These are phyloP conservation scores for Bos taurus DNA, from an alignment of 2,113 vertebrate species.

Conservation along the genomic window ARS-UCD2.0 NC_037334.1:62336001-62336500, in stretches of 20 bases:
- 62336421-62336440: background rate
- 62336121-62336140: background rate
- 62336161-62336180: background rate
- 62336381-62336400: background rate
- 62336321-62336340: background rate
- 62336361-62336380: background rate
- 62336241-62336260: background rate
- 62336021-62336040: conserved; percentile 3
- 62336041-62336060: background rate
- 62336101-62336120: background rate
- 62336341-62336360: background rate
- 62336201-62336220: background rate
- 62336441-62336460: background rate
- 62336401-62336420: background rate
- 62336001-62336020: conserved; percentile 52
- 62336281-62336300: background rate
- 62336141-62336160: background rate
- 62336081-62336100: background rate
- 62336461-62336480: background rate
- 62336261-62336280: background rate
- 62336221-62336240: background rate
- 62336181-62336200: background rate
- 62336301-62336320: background rate
- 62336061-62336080: background rate
- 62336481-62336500: background rate